phyloP scores from a whole-genome alignment of 2,113 vertebrate genomes.

The Ochotona princeps region DNA sequence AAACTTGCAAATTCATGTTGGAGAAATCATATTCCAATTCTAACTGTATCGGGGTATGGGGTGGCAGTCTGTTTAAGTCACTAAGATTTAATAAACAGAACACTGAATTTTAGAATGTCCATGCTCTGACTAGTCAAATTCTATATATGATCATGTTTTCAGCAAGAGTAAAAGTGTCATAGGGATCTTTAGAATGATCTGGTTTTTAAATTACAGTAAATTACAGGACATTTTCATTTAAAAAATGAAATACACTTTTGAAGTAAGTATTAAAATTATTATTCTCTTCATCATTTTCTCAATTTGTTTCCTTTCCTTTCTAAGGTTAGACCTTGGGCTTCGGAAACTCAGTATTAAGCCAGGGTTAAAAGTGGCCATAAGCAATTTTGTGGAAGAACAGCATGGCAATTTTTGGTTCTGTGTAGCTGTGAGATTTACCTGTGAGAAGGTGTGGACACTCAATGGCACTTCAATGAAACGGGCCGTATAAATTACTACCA shows the following conservation, averaged over 20 bases:
- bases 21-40: constrained; percentile 37
- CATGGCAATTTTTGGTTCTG: constrained; percentile 30
- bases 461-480: not conserved
- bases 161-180: not conserved
- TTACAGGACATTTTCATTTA: not conserved
- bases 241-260: constrained; percentile 55
- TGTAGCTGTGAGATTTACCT: constrained; percentile 35
- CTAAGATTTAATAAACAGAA: constrained; percentile 23
- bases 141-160: not conserved
- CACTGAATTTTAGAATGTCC: constrained; percentile 31
- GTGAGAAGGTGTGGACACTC: not conserved
- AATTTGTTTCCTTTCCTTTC: constrained; percentile 14
- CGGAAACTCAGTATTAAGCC: constrained; percentile 57
- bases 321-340: constrained; percentile 42
- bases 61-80: not conserved
- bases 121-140: constrained; percentile 7
- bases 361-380: not conserved
- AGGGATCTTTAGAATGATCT: constrained; percentile 43
- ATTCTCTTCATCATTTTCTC: constrained; percentile 31
- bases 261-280: constrained; percentile 49
- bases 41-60: not conserved
- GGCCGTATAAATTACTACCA: not conserved
- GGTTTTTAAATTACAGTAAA: constrained; percentile 23
- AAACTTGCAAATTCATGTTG: constrained; percentile 45
- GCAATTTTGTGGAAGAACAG: constrained; percentile 17